Evolutionary conservation across 2,797 vertebrate species (phyloP).

Genomic region (Myioborus melanocephalus): DNA sequence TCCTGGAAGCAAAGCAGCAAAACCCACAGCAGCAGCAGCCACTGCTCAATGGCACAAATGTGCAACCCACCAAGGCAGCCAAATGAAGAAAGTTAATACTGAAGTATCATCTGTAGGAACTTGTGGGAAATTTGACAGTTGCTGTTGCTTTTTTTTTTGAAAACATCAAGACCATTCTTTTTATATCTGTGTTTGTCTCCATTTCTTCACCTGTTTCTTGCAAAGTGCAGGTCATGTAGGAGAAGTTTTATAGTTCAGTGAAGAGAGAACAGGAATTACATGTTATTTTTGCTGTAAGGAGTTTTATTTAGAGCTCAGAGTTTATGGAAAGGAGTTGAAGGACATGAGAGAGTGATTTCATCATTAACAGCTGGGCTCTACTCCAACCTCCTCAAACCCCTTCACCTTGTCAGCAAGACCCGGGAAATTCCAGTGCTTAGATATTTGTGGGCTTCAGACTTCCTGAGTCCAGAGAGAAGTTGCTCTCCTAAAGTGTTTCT

Average conservation of each 20-base stretch:
- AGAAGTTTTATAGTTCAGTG: not conserved
- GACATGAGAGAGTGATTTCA: not conserved
- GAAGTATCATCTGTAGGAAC: not conserved
- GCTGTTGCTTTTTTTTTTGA: not conserved
- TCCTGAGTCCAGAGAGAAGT: not conserved
- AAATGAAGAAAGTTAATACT: not conserved
- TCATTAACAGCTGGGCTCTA: not conserved
- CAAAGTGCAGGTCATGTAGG: not conserved
- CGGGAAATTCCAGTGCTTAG: not conserved
- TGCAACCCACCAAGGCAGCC: not conserved
- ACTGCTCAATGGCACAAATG: not conserved
- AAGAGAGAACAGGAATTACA: not conserved
- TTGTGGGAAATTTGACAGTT: not conserved
- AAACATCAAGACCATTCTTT: not conserved
- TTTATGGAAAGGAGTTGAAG: not conserved
- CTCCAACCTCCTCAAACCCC: not conserved
- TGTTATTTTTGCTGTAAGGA: not conserved
- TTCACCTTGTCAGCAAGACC: not conserved
- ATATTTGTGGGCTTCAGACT: not conserved
- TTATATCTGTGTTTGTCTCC: not conserved
- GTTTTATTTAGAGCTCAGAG: not conserved
- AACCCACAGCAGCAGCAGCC: not conserved
- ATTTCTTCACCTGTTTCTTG: not conserved
- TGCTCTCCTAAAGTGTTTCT: not conserved
- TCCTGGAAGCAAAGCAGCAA: constrained; percentile 4